Evolutionary conservation across 2,113 vertebrate genomes (phyloP), one percentile per base, ranked within the genome.

Genomic region (Dendropsophus ebraccatus): DNA sequence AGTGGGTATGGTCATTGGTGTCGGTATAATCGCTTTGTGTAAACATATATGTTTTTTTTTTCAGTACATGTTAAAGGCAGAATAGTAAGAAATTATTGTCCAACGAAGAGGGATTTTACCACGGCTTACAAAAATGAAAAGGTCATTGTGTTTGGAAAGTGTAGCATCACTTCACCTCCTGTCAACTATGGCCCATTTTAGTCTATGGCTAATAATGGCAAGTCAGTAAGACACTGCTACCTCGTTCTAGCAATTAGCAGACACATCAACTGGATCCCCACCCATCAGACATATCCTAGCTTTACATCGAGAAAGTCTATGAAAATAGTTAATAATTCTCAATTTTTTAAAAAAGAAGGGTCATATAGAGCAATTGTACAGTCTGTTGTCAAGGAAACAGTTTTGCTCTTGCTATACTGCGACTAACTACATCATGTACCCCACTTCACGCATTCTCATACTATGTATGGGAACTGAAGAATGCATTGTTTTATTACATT

Each of bases 341-440:
- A 32, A 67, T 67, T 67, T 67, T 62, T 1, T n/a, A 4, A 54
- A 56, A 21, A 60, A 69, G 41, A 70, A 3, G 67, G 67, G 67
- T 70, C 67, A 41, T 41, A 70, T 70, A 16, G 35, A 70, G 35
- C 67, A 41, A 70, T 41, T 37, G 35, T 41, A 35, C 67, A 37
- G 35, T 70, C 35, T 70, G 67, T 70, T 70, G 67, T 70, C 67
- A 70, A 70, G 67, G 67, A 70, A 70, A 70, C 67, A 11, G 67
- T 23, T 70, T 70, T 70, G 67, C 67, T 70, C 67, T 41, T 70
- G 67, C 67, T 70, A 70, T 41, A 70, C 67, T 41, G 17, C 19
- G 67, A 37, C 67, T 70, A 70, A 70, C 67, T 70, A 70, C 30
- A 70, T 70, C 32, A 23, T 41, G 35, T 70, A 21, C 67, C 67